A percentile compares a stretch with the other conserved stretches of the same genome.
Conservation (phyloP, 2,888 invertebrate genomes). For the Micropterix aruncella region DNA sequence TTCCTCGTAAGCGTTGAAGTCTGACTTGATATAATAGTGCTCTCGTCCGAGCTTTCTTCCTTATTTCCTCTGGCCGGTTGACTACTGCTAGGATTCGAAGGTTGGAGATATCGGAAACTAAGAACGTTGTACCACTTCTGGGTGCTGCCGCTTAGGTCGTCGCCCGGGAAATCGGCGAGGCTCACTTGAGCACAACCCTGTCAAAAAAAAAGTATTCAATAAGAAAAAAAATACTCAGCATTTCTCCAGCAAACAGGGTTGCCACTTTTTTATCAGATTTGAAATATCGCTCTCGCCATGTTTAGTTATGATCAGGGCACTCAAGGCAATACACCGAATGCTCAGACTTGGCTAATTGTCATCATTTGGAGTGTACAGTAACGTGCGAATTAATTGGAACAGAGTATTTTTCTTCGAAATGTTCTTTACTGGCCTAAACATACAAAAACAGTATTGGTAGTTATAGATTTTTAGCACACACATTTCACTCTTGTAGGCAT, state of each 20-base stretch:
- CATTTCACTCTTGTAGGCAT: too few relatives aligned
- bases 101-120: constrained; percentile 39
- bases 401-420: too few relatives aligned
- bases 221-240: too few relatives aligned
- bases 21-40: constrained; percentile 91
- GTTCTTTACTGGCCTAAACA: too few relatives aligned
- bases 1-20: constrained; percentile 91
- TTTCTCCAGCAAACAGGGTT: background rate
- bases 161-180: constrained; percentile 85
- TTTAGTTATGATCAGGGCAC: constrained; percentile 29
- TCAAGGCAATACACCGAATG: constrained; percentile 31
- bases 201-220: constrained; percentile 14
- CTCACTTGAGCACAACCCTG: constrained; percentile 94
- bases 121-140: constrained; percentile 92
- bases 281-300: constrained; percentile 36
- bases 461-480: too few relatives aligned
- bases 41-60: constrained; percentile 94
- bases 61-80: constrained; percentile 20
- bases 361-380: constrained; percentile 20
- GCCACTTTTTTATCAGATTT: background rate
- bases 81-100: constrained; percentile 12
- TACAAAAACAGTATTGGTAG: too few relatives aligned
- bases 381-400: constrained; percentile 2
- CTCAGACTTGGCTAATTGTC: constrained; percentile 40
- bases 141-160: constrained; percentile 45